phyloP scores from a whole-genome alignment of 2,797 vertebrate genomes.

The Hippoglossus hippoglossus region DNA sequence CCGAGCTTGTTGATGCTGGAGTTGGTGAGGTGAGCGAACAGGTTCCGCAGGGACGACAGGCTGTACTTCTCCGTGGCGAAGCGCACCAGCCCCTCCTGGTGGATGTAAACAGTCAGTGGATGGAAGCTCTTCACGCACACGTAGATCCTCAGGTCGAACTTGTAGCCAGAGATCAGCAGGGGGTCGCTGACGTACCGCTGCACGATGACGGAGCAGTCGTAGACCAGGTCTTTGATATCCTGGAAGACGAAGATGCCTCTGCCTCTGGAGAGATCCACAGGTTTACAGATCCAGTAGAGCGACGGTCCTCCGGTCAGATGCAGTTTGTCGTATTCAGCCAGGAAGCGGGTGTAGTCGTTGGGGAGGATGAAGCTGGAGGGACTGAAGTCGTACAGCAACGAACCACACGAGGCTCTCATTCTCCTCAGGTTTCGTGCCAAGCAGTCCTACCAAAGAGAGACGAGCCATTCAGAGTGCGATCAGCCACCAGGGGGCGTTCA shows the following conservation, averaged over 20 bases:
- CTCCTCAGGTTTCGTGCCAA: slow-evolving; percentile 83
- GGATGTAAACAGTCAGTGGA: slow-evolving; percentile 86
- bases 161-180: slow-evolving; percentile 87
- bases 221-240: slow-evolving; percentile 83
- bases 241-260: slow-evolving; percentile 87
- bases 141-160: slow-evolving; percentile 88
- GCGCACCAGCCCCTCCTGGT: slow-evolving; percentile 86
- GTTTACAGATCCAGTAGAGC: slow-evolving; percentile 88
- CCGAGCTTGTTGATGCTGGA: slow-evolving; percentile 88
- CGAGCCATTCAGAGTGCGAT: no score
- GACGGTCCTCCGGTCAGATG: slow-evolving; percentile 35
- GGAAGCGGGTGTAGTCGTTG: slow-evolving; percentile 83
- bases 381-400: slow-evolving; percentile 83
- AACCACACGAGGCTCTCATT: slow-evolving; percentile 82
- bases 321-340: slow-evolving; percentile 80
- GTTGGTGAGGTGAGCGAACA: slow-evolving; percentile 88
- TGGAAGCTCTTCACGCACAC: slow-evolving; percentile 87
- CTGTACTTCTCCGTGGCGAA: slow-evolving; percentile 88
- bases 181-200: slow-evolving; percentile 88
- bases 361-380: slow-evolving; percentile 85
- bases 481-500: no score
- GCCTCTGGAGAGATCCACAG: slow-evolving; percentile 84
- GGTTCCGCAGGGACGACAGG: slow-evolving; percentile 80
- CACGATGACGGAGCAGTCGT: slow-evolving; percentile 81
- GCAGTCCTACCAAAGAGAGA: slow-evolving; percentile 71